These are phyloP conservation scores for Aptenodytes forsteri DNA, from an alignment of 2,113 vertebrate species.

Conservation along the genomic window DNA sequence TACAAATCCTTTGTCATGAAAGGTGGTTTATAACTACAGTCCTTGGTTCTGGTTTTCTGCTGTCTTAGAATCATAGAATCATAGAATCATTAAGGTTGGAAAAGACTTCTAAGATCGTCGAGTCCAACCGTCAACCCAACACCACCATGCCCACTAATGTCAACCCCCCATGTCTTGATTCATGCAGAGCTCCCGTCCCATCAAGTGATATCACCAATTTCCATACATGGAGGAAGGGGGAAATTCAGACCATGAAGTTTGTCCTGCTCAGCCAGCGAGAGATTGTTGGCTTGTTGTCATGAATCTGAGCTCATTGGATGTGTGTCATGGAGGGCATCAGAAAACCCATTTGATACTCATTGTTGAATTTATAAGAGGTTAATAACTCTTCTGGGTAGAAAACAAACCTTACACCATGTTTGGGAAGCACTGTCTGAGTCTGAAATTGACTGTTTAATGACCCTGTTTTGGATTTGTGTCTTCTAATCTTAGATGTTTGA, in stretches of 20 bases:
- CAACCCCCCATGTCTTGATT: no score
- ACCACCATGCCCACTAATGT: no score
- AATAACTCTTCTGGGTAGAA: background rate
- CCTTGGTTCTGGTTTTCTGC: no score
- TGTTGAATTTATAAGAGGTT: background rate
- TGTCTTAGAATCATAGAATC: no score
- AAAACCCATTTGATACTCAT: background rate
- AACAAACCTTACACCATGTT: background rate
- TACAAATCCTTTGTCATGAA: no score
- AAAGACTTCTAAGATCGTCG: no score
- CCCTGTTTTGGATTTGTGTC: background rate
- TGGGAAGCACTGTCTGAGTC: background rate
- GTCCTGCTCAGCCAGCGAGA: background rate
- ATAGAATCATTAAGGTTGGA: no score
- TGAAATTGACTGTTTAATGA: background rate
- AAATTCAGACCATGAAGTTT: background rate
- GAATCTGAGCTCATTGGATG: background rate
- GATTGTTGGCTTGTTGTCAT: accelerated
- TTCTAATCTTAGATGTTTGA: background rate
- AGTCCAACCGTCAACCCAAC: no score
- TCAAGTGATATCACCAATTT: no score
- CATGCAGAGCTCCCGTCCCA: background rate
- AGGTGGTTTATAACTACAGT: no score
- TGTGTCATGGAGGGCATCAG: accelerated
- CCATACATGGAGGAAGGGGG: background rate